phyloP scores from a whole-genome alignment of 2,888 invertebrate genomes.

The Crossocerus cetratus region DNA sequence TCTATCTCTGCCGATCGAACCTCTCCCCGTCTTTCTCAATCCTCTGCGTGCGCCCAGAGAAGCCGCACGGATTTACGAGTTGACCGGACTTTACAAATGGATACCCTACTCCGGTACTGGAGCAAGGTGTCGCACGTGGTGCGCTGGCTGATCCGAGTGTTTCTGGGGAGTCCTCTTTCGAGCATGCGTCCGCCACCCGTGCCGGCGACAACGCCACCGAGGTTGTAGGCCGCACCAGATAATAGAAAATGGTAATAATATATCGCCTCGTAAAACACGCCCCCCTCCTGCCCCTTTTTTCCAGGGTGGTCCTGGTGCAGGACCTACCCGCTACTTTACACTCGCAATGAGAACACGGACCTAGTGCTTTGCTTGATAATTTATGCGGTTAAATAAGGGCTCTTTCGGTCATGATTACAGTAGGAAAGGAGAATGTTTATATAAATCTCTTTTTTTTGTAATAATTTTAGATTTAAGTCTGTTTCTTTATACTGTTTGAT shows the following conservation, averaged over 20 bases:
- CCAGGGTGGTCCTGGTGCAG: background rate
- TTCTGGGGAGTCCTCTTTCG: slow-evolving; percentile 28
- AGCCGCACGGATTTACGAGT: slow-evolving; percentile 53
- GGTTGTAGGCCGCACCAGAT: slow-evolving; percentile 10
- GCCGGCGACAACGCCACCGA: background rate
- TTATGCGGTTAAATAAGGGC: no score
- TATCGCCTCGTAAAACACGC: slow-evolving; percentile 32
- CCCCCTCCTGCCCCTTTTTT: background rate
- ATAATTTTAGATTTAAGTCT: no score
- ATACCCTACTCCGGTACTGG: slow-evolving; percentile 42
- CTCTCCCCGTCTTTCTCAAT: slow-evolving; percentile 15
- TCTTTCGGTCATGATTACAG: no score
- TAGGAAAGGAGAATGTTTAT: no score
- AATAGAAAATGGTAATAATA: slow-evolving; percentile 44
- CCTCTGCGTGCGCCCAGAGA: slow-evolving; percentile 26
- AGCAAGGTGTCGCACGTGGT: slow-evolving; percentile 46
- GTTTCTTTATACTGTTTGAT: no score
- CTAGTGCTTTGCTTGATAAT: no score
- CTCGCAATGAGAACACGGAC: background rate
- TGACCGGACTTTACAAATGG: slow-evolving; percentile 49
- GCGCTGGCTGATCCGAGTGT: no score
- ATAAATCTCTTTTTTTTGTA: no score
- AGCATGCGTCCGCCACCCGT: slow-evolving; percentile 16
- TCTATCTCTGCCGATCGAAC: slow-evolving; percentile 45
- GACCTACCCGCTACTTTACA: background rate